phyloP scores from a whole-genome alignment of 2,888 invertebrate species.

The Trilocha varians region DNA sequence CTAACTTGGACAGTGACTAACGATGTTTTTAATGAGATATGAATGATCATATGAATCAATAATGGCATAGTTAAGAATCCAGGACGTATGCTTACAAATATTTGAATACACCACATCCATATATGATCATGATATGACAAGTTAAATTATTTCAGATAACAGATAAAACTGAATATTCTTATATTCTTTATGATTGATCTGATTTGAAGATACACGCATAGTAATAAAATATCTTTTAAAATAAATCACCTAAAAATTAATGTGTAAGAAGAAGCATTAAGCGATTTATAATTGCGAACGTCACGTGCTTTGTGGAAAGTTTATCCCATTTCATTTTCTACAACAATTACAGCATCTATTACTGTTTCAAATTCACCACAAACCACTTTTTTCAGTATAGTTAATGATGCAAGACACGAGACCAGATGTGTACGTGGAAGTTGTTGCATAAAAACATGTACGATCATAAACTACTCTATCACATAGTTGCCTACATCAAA shows the following conservation, averaged over 20 bases:
- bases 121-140: background rate
- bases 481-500: conserved; percentile 4
- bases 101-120: conserved; percentile 3
- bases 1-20: conserved; percentile 2
- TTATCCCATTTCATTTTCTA: too few relatives aligned
- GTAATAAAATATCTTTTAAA: too few relatives aligned
- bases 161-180: background rate
- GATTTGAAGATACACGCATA: too few relatives aligned
- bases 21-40: conserved; percentile 3
- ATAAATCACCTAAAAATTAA: too few relatives aligned
- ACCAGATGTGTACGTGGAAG: background rate
- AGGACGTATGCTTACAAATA: conserved; percentile 5
- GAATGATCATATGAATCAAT: background rate
- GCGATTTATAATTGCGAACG: too few relatives aligned
- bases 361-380: too few relatives aligned
- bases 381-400: background rate
- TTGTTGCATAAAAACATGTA: conserved; percentile 15
- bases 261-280: too few relatives aligned
- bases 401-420: background rate
- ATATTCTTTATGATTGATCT: too few relatives aligned
- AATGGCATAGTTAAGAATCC: conserved; percentile 4
- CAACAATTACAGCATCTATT: too few relatives aligned
- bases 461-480: conserved; percentile 1
- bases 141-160: background rate
- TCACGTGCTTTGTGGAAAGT: too few relatives aligned